Evolutionary conservation across 2,113 vertebrate genomes (phyloP).

Genomic region (Macrotus californicus): DNA sequence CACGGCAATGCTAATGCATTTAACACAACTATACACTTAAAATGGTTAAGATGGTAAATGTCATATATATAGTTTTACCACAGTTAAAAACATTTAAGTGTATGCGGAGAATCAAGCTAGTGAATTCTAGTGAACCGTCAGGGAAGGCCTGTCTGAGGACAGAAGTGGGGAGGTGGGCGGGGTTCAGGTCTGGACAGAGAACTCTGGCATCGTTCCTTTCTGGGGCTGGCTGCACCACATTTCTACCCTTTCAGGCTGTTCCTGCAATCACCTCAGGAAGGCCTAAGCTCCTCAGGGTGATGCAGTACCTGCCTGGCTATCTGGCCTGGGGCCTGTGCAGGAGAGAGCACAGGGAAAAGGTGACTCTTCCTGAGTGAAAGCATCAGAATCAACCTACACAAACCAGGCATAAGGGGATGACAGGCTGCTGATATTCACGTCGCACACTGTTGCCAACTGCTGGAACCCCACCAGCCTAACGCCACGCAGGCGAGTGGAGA

Average conservation of each 20-base stretch:
- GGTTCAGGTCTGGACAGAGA: fast-evolving
- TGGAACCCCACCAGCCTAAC: fast-evolving
- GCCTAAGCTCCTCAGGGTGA: background rate
- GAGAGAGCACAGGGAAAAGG: fast-evolving
- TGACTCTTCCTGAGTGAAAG: background rate
- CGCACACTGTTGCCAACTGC: background rate
- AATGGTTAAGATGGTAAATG: background rate
- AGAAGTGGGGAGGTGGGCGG: too few relatives aligned
- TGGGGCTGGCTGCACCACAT: fast-evolving
- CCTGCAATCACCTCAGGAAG: background rate
- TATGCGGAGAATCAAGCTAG: background rate
- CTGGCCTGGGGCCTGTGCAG: background rate
- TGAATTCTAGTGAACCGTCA: background rate
- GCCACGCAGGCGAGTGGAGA: fast-evolving
- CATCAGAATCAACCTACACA: fast-evolving
- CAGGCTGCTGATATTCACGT: background rate
- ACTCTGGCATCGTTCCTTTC: fast-evolving
- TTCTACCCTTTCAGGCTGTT: background rate
- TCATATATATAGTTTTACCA: too few relatives aligned
- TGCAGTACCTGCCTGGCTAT: fast-evolving
- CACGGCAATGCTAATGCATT: fast-evolving
- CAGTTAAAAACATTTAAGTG: fast-evolving
- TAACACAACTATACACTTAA: background rate
- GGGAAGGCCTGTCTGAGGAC: background rate
- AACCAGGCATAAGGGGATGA: background rate